phyloP scores from a whole-genome alignment of 2,888 invertebrate genomes.

The Anarsia innoxiella region DNA sequence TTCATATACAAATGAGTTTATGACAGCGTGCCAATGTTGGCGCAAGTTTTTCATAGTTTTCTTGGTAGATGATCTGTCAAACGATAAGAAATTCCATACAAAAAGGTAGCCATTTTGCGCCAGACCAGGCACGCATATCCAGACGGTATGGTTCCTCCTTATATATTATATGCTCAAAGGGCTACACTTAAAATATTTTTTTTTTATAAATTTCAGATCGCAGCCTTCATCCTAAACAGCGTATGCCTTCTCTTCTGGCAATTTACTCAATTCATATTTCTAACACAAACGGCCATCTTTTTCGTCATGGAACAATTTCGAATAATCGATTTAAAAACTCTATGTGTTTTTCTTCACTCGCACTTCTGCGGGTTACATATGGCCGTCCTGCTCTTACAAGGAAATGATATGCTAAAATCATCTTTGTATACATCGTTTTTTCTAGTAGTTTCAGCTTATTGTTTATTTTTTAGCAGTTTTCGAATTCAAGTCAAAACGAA shows the following conservation, averaged over 20 bases:
- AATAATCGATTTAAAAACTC: slow-evolving; percentile 57
- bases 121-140: no score
- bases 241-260: slow-evolving; percentile 81
- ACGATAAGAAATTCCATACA: no score
- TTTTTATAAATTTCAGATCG: slow-evolving; percentile 42
- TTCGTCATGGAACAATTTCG: slow-evolving; percentile 79
- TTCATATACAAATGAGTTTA: no score
- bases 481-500: slow-evolving; percentile 45
- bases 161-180: no score
- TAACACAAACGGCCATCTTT: slow-evolving; percentile 84
- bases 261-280: slow-evolving; percentile 88
- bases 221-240: slow-evolving; percentile 51
- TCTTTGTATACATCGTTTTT: slow-evolving; percentile 68
- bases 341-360: slow-evolving; percentile 51
- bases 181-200: not conserved
- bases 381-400: slow-evolving; percentile 53
- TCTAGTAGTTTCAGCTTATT: slow-evolving; percentile 46
- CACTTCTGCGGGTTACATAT: slow-evolving; percentile 61
- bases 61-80: no score
- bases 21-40: no score
- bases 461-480: slow-evolving; percentile 47
- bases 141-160: no score
- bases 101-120: no score
- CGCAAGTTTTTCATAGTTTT: no score
- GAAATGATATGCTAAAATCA: slow-evolving; percentile 64